phyloP scores from a whole-genome alignment of 1,140 invertebrate genomes.

The Microplitis demolitor region DNA sequence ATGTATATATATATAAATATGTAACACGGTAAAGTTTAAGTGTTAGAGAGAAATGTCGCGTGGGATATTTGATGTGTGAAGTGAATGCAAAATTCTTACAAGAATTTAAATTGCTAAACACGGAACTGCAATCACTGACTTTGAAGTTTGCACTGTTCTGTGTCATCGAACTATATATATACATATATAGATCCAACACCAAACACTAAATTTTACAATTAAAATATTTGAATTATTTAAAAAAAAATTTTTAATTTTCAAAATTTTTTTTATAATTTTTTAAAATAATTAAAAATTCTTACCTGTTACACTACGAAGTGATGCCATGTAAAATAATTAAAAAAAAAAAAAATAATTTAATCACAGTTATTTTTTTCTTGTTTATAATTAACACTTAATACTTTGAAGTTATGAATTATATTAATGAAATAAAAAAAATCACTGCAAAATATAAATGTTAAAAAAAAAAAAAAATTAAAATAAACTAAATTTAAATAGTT shows the following conservation, averaged over 20 bases:
- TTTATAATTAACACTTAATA: too few species aligned
- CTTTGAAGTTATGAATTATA: too few species aligned
- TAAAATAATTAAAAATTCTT: background rate
- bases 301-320: background rate
- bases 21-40: background rate
- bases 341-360: background rate
- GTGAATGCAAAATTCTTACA: background rate
- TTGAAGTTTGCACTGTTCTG: background rate
- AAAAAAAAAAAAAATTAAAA: background rate
- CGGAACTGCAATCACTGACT: background rate
- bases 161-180: background rate
- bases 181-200: background rate
- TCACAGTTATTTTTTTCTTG: too few species aligned
- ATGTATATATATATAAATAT: too few species aligned
- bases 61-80: background rate
- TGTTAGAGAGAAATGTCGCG: background rate
- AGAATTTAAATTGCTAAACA: background rate
- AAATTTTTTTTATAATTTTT: too few species aligned
- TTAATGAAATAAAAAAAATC: too few species aligned
- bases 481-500: background rate
- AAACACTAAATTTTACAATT: too few species aligned
- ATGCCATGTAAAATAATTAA: background rate
- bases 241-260: too few species aligned
- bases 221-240: too few species aligned
- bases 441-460: too few species aligned